Evolutionary conservation across 2,797 vertebrate genomes (phyloP).

Genomic region (Urophycis tenuis): DNA sequence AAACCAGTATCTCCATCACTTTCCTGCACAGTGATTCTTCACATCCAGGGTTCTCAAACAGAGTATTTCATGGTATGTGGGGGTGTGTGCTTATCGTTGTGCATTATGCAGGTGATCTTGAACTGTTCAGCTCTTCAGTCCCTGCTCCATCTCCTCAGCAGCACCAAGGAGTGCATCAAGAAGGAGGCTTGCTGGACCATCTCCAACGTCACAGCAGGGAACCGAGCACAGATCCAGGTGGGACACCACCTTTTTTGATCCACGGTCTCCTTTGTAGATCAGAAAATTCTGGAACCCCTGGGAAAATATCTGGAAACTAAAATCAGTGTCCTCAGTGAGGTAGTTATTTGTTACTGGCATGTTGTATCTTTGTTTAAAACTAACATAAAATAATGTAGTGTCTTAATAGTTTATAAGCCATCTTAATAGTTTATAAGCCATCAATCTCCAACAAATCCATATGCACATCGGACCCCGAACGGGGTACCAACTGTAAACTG

Average conservation of each 20-base stretch:
- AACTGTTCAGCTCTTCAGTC: slow-evolving; percentile 94
- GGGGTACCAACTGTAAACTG: neutral
- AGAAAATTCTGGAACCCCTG: neutral
- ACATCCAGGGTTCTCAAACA: neutral
- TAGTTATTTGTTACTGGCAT: neutral
- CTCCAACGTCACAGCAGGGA: slow-evolving; percentile 96
- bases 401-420: neutral
- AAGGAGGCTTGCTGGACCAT: slow-evolving; percentile 97
- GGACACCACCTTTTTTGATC: neutral
- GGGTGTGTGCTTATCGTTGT: neutral
- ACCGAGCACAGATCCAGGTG: slow-evolving; percentile 94
- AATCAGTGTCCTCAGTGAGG: neutral
- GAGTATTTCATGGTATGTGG: neutral
- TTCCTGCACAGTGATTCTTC: neutral
- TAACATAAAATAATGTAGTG: neutral
- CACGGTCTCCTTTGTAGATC: neutral
- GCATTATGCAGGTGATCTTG: slow-evolving; percentile 79
- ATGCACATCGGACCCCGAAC: neutral
- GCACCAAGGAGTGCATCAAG: slow-evolving; percentile 92
- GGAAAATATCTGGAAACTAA: neutral
- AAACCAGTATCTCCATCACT: neutral
- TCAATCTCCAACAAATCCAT: neutral
- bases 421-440: neutral
- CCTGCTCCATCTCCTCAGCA: slow-evolving; percentile 88
- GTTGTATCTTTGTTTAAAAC: neutral